phyloP scores from a whole-genome alignment of 1,140 invertebrate genomes.

The Bombus impatiens region DNA sequence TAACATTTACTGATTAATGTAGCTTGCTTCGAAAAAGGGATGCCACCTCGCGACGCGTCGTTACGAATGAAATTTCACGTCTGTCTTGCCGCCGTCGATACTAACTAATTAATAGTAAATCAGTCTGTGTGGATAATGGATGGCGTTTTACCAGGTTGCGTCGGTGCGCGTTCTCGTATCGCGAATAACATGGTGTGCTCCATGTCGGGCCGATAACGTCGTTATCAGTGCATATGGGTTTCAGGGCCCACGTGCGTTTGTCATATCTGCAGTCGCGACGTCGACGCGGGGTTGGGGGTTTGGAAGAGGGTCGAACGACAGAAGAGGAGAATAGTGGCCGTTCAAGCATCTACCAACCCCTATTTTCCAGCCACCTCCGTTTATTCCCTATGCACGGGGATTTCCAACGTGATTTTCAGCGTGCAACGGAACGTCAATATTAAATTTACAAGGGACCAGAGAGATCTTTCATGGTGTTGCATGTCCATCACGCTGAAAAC shows the following conservation, averaged over 20 bases:
- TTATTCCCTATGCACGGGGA: background rate
- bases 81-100: conserved; percentile 30
- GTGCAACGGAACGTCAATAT: conserved; percentile 17
- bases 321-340: conserved; percentile 30
- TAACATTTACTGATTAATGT: conserved; percentile 22
- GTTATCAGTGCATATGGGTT: conserved; percentile 57
- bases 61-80: conserved; percentile 43
- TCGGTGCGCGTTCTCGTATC: conserved; percentile 25
- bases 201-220: conserved; percentile 57
- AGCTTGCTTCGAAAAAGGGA: background rate
- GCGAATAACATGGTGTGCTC: conserved; percentile 41
- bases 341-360: conserved; percentile 13
- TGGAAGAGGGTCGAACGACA: conserved; percentile 31
- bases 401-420: conserved; percentile 25
- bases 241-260: conserved; percentile 53
- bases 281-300: background rate
- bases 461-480: background rate
- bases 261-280: conserved; percentile 48
- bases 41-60: background rate
- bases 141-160: conserved; percentile 38
- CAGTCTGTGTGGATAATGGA: conserved; percentile 44
- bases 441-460: conserved; percentile 12
- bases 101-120: conserved; percentile 58
- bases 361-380: background rate
- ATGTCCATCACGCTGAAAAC: background rate